Conservation (phyloP, 1,140 invertebrate genomes). For the Physella acuta region DNA sequence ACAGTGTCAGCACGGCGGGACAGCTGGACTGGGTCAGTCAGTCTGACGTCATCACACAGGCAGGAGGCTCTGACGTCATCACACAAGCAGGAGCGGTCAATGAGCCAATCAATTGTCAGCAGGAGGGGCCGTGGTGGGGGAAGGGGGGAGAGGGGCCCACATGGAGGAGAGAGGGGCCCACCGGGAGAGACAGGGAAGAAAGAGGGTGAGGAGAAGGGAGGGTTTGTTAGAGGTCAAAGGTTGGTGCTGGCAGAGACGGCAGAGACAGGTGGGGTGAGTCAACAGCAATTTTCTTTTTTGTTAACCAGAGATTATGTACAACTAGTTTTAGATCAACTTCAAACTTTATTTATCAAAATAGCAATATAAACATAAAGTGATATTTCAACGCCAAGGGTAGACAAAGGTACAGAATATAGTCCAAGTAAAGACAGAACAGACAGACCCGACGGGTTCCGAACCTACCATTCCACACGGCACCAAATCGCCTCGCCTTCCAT, state of each 20-base stretch:
- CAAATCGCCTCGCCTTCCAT: too few relatives aligned
- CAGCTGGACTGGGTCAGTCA: neutral
- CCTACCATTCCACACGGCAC: too few relatives aligned
- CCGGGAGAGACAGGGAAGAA: neutral
- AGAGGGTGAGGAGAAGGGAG: conserved; percentile 1
- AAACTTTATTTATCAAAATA: too few relatives aligned
- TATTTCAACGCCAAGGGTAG: too few relatives aligned
- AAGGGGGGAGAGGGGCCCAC: neutral
- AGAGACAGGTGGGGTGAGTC: conserved; percentile 17
- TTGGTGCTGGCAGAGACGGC: conserved; percentile 10
- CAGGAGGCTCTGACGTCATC: neutral
- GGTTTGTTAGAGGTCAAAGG: conserved; percentile 1
- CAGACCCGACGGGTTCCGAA: too few relatives aligned
- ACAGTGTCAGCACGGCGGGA: neutral
- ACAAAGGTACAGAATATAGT: too few relatives aligned
- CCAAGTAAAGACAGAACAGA: too few relatives aligned
- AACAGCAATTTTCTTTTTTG: too few relatives aligned
- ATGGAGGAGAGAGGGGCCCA: neutral
- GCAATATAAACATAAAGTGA: too few relatives aligned
- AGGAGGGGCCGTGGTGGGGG: neutral
- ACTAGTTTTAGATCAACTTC: too few relatives aligned
- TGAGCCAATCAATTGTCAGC: neutral
- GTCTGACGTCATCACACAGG: neutral
- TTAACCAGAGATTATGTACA: too few relatives aligned
- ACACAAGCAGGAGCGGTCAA: neutral